phyloP scores from a whole-genome alignment of 2,797 vertebrate genomes.

The Danio albolineatus region DNA sequence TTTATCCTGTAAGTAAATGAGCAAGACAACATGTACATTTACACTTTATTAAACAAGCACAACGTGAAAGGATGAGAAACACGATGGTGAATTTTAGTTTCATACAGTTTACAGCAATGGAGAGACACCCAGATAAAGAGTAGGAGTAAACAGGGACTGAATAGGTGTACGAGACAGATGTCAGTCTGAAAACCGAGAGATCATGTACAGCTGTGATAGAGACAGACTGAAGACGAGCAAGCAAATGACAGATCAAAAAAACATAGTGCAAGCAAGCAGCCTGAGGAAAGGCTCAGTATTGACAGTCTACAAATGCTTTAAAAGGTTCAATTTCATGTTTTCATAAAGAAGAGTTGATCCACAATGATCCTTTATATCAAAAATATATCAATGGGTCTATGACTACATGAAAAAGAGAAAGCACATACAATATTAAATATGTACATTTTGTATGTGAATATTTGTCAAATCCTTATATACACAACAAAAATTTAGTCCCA shows the following conservation, averaged over 20 bases:
- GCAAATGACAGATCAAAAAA: conserved; percentile 39
- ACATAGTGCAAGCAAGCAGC: conserved; percentile 25
- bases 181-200: background rate
- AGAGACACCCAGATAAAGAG: conserved; percentile 15
- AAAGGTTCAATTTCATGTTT: conserved; percentile 59
- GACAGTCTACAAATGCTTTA: conserved; percentile 61
- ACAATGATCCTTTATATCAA: conserved; percentile 80
- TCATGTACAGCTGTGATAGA: conserved; percentile 4
- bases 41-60: conserved; percentile 72
- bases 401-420: conserved; percentile 77
- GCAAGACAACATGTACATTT: conserved; percentile 39
- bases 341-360: conserved; percentile 64
- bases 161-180: conserved; percentile 41
- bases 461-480: conserved; percentile 78
- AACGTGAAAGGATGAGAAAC: conserved; percentile 66
- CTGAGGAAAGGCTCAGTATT: conserved; percentile 17
- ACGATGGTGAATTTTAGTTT: conserved; percentile 60
- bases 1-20: conserved; percentile 4
- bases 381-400: conserved; percentile 83
- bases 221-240: conserved; percentile 8
- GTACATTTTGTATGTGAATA: conserved; percentile 79
- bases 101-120: conserved; percentile 67
- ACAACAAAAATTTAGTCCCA: conserved; percentile 65
- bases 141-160: background rate
- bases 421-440: conserved; percentile 83